phyloP scores from a whole-genome alignment of 53 echinoderm and acorn worm species.

The Zoroaster sp. region DNA sequence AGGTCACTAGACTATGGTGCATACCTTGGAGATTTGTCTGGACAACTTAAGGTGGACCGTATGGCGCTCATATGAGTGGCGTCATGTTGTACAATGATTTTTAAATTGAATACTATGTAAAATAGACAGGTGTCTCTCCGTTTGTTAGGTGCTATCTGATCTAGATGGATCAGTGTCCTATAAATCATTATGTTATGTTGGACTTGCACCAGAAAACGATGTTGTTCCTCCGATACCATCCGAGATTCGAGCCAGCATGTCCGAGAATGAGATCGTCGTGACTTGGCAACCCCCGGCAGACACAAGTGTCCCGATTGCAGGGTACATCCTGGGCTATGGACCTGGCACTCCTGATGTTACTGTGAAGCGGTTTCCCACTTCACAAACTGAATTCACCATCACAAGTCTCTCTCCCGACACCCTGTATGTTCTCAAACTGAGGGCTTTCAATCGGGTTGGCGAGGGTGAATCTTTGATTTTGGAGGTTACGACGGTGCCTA shows the following conservation, averaged over 20 bases:
- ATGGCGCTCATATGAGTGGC: not conserved
- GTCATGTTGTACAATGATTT: not conserved
- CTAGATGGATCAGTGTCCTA: not conserved
- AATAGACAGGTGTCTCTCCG: too few relatives aligned
- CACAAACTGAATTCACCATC: not conserved
- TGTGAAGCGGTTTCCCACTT: not conserved
- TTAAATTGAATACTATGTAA: not conserved
- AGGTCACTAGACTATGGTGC: too few relatives aligned
- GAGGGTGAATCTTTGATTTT: not conserved
- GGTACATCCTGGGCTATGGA: not conserved
- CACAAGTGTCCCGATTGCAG: not conserved
- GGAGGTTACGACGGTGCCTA: not conserved
- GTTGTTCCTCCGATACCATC: not conserved
- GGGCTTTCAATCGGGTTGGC: not conserved
- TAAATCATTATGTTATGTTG: not conserved
- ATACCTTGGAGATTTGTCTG: too few relatives aligned
- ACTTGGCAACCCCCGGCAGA: not conserved
- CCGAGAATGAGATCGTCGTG: not conserved
- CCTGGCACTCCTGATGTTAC: not conserved
- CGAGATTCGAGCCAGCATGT: not conserved
- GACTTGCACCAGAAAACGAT: not conserved
- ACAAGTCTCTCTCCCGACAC: not conserved
- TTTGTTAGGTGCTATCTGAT: not conserved
- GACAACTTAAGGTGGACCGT: too few relatives aligned
- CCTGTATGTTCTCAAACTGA: not conserved